Evolutionary conservation across 2,888 invertebrate genomes (phyloP).

Genomic region (Drosophila affinis): DNA sequence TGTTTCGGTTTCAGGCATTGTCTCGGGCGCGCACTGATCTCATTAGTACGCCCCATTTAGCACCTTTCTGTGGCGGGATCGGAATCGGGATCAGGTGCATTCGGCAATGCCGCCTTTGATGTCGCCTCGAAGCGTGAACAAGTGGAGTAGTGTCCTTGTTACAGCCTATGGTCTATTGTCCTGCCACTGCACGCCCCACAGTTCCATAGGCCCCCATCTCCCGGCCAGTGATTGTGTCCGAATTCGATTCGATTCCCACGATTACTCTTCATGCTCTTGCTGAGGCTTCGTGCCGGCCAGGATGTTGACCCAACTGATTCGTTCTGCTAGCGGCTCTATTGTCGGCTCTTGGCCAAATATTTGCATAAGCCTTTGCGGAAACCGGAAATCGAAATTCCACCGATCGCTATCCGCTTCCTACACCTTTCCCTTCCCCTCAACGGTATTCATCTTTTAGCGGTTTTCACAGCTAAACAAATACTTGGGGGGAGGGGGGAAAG

Average conservation of each 20-base stretch:
- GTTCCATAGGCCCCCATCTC: conserved; percentile 46
- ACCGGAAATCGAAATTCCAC: conserved; percentile 57
- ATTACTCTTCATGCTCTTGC: conserved; percentile 33
- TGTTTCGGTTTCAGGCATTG: conserved; percentile 10
- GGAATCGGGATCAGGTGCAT: conserved; percentile 43
- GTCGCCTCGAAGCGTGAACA: conserved; percentile 35
- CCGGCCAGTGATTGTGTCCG: not conserved
- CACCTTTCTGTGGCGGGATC: conserved; percentile 68
- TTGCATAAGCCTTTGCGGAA: conserved; percentile 70
- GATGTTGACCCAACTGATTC: conserved; percentile 20
- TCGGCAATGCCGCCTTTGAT: conserved; percentile 27
- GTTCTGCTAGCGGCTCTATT: not conserved
- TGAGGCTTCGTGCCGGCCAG: not conserved
- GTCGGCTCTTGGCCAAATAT: conserved; percentile 56
- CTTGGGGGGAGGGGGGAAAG: not conserved
- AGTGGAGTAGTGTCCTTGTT: conserved; percentile 39
- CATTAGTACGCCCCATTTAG: conserved; percentile 83
- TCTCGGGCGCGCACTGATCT: conserved; percentile 69
- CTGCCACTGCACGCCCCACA: conserved; percentile 45
- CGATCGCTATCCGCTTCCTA: conserved; percentile 43
- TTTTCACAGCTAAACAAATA: conserved; percentile 63
- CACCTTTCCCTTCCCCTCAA: conserved; percentile 5
- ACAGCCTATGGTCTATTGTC: conserved; percentile 22
- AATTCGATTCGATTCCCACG: conserved; percentile 29
- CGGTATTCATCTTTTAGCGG: conserved; percentile 36